Evolutionary conservation across 2,113 vertebrate species (phyloP).

Genomic region (Beaufortia kweichowensis): DNA sequence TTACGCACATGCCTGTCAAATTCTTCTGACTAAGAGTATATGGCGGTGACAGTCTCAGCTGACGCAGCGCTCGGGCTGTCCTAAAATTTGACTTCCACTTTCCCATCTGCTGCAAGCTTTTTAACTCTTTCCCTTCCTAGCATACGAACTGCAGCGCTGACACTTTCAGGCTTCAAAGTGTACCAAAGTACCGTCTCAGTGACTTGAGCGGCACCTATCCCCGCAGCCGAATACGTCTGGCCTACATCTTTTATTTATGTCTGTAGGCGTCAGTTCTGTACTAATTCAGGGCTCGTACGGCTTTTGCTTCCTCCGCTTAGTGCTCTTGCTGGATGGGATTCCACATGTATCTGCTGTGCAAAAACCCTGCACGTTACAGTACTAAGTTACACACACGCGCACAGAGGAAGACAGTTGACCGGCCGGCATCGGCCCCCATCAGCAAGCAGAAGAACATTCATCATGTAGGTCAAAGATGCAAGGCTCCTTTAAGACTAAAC

Average conservation of each 20-base stretch:
- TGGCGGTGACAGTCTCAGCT: slow-evolving; percentile 53
- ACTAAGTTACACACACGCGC: slow-evolving; percentile 58
- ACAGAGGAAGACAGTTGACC: slow-evolving; percentile 3
- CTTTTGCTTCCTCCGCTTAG: slow-evolving; percentile 29
- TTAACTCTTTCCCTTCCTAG: slow-evolving; percentile 42
- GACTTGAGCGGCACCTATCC: neutral
- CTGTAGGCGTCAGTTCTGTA: slow-evolving; percentile 27
- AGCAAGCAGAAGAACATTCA: slow-evolving; percentile 16
- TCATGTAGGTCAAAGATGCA: slow-evolving; percentile 40
- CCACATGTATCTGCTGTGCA: slow-evolving; percentile 67
- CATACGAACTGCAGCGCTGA: neutral
- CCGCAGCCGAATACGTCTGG: slow-evolving; percentile 34
- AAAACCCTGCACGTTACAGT: slow-evolving; percentile 69
- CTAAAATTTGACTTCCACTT: slow-evolving; percentile 62
- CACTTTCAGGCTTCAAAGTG: neutral
- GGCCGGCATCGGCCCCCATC: slow-evolving; percentile 18
- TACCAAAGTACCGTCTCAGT: neutral
- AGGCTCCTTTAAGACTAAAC: slow-evolving; percentile 47
- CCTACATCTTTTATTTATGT: slow-evolving; percentile 49
- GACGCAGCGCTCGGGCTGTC: slow-evolving; percentile 65
- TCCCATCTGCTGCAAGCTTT: slow-evolving; percentile 54
- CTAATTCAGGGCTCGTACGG: slow-evolving; percentile 35
- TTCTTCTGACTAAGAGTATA: slow-evolving; percentile 55
- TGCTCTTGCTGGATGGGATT: slow-evolving; percentile 54
- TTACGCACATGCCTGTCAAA: slow-evolving; percentile 52